Base-by-base conservation (phyloP, 2,797 vertebrate genomes). In the Cossypha dichroa region DNA sequence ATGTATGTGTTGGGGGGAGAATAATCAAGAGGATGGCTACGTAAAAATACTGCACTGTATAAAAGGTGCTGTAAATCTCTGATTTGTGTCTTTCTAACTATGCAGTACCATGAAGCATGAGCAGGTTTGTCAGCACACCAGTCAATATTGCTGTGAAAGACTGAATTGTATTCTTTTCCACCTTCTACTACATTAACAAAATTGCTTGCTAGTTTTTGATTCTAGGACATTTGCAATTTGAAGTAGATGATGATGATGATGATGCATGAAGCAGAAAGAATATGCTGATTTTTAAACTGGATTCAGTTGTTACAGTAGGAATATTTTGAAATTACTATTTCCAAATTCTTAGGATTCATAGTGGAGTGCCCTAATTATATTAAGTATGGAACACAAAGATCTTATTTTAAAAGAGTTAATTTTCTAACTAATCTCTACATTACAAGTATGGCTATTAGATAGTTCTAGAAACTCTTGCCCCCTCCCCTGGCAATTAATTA, bases 201-300 rank as follows among this genome's bases (percentile, higher is more conserved):
- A 67, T 33, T 43, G 13, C 63, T 38, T 34, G 17, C 13, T 51
- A 73, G 79, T 7, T 75, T 92, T 69, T 67, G 21, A 56, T 88
- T 66, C 51, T 38, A 55, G 45, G 74, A 38, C 11, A 41, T 64
- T 48, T 33, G 26, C 70, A 78, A 13, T 60, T 96, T 78, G 62
- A 69, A 34, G 21, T 59, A 85, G 51, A 48, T 48, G 73, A 11
- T 77, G 43, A 48, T 48, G 43, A 66, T 85, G 43, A 28, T 43
- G 64, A 59, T 86, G 38, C 58, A 69, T 38, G 33, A 90, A 78
- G 51, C 43, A 90, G 59, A 93, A 93, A 55, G n/a, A 40, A 45
- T 22, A 5, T 9, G 38, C 20, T 83, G 72, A 40, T 81, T 94
- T 94, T 88, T 76, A 62, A 72, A 43, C 29, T 16, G 22, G 17